These are phyloP conservation scores for Aselliscus stoliczkanus DNA, from an alignment of 2,797 vertebrate genomes.

Conservation along the genomic window DNA sequence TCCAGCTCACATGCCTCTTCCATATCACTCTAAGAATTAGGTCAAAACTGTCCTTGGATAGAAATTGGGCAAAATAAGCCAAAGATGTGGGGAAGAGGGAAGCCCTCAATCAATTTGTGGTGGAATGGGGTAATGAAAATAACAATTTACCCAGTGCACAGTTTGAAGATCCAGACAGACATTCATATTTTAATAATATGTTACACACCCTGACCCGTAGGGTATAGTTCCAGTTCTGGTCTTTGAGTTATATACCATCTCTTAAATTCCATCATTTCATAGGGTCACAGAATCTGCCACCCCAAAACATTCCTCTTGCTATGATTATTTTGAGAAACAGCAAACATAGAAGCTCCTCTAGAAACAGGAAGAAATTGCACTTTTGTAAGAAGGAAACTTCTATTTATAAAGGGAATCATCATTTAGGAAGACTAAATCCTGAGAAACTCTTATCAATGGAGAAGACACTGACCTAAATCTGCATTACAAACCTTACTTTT, in stretches of 20 bases:
- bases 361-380: neutral
- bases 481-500: neutral
- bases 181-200: neutral
- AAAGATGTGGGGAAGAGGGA: neutral
- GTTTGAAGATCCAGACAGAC: neutral
- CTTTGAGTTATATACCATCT: neutral
- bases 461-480: neutral
- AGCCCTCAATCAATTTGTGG: neutral
- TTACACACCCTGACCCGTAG: neutral
- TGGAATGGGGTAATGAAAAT: neutral
- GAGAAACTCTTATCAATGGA: neutral
- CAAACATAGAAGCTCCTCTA: neutral
- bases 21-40: conserved; percentile 38
- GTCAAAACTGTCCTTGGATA: conserved; percentile 40
- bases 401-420: neutral
- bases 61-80: conserved; percentile 50
- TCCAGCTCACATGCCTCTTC: conserved; percentile 56
- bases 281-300: neutral
- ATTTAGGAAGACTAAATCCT: neutral
- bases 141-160: neutral
- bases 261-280: neutral
- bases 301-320: neutral
- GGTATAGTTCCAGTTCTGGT: neutral
- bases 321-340: neutral
- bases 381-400: neutral